Conservation (phyloP, 2,113 vertebrate species). For the Melanerpes aurifrons region DNA sequence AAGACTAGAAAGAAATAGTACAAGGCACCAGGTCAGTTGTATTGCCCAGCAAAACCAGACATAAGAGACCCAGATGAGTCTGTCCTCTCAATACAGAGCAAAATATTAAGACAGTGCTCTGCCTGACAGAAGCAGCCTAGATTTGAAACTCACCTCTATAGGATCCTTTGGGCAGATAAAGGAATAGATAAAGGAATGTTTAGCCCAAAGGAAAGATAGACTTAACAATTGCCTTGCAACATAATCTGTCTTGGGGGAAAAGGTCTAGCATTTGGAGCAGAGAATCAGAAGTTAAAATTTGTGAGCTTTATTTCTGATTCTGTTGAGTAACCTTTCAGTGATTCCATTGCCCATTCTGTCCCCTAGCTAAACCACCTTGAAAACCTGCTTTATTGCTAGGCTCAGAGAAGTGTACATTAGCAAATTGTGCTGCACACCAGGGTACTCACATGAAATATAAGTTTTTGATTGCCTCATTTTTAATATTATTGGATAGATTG, state of each 20-base stretch:
- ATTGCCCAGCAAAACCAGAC: not conserved
- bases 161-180: not conserved
- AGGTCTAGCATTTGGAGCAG: not conserved
- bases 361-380: not conserved
- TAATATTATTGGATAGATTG: not conserved
- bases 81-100: not conserved
- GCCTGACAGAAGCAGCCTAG: not conserved
- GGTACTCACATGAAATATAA: not conserved
- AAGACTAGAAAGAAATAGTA: not conserved
- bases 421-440: not conserved
- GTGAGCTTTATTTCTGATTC: not conserved
- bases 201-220: not conserved
- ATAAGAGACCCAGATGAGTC: not conserved
- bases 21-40: not conserved
- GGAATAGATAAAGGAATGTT: not conserved
- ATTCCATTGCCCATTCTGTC: not conserved
- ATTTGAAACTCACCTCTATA: not conserved
- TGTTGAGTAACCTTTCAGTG: not conserved
- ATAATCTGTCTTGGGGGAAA: not conserved
- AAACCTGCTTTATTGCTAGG: not conserved
- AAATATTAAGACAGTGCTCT: not conserved
- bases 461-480: not conserved
- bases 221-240: not conserved
- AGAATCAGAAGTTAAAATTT: not conserved
- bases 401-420: not conserved